Evolutionary conservation across 2,888 invertebrate genomes (phyloP).

Genomic region (Chrysina gloriosa): DNA sequence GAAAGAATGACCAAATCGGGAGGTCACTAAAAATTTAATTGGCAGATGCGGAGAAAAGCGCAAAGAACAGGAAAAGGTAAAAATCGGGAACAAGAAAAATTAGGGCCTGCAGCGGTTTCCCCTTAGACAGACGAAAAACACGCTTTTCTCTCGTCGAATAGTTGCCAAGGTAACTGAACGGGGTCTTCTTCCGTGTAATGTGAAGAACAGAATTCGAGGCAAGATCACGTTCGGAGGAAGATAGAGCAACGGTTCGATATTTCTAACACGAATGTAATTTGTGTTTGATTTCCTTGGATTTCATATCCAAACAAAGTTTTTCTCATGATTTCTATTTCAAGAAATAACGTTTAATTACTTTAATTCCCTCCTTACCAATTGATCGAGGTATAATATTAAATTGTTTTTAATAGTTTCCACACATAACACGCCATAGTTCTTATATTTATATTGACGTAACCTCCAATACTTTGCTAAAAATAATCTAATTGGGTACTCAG

Average conservation of each 20-base stretch:
- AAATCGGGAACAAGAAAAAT: neutral
- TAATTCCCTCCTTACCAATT: no score
- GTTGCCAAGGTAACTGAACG: conserved; percentile 33
- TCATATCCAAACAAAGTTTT: neutral
- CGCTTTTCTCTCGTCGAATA: conserved; percentile 1
- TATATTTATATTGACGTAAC: no score
- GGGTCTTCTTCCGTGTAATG: neutral
- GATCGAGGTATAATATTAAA: no score
- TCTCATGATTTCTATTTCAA: no score
- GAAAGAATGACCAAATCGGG: neutral
- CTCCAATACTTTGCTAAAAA: no score
- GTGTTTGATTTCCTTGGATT: neutral
- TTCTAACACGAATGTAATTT: neutral
- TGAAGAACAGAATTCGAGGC: neutral
- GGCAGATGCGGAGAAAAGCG: conserved; percentile 12
- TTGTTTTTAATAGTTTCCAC: no score
- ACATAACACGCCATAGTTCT: no score
- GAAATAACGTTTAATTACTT: no score
- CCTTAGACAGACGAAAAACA: neutral
- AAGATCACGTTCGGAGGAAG: conserved; percentile 1
- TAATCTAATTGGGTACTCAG: no score
- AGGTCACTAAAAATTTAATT: conserved; percentile 8
- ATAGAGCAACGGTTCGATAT: neutral
- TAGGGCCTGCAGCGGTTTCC: neutral
- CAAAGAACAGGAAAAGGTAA: neutral